Percentiles rank a stretch among this genome's conserved stretches.
Evolutionary conservation across 1,140 invertebrate species (phyloP).

Genomic region (Hydropsyche tenuis): DNA sequence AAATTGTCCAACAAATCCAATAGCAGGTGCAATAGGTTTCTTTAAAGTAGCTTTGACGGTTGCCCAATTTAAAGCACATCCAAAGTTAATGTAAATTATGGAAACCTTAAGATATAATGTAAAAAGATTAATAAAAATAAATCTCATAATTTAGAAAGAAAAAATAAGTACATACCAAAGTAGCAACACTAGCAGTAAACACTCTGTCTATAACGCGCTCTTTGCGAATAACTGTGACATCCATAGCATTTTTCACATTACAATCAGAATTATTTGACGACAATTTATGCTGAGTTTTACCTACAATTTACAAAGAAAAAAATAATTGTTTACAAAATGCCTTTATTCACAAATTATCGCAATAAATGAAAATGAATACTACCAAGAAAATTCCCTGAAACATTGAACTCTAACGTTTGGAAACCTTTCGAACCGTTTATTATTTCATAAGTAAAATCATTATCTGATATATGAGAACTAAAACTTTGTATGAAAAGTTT

Average conservation of each 20-base stretch:
- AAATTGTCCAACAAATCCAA: conserved; percentile 86
- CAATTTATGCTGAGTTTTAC: conserved; percentile 41
- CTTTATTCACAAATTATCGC: neutral
- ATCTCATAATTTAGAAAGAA: neutral
- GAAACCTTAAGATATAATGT: conserved; percentile 60
- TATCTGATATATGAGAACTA: conserved; percentile 51
- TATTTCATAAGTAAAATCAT: conserved; percentile 50
- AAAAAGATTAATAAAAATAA: neutral
- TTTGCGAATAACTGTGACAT: conserved; percentile 69
- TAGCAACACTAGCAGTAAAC: conserved; percentile 79
- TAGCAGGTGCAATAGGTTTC: conserved; percentile 81
- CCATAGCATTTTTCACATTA: conserved; percentile 53
- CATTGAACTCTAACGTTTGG: conserved; percentile 60
- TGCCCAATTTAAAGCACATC: conserved; percentile 84
- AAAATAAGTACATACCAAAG: conserved; percentile 67
- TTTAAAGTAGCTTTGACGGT: conserved; percentile 74
- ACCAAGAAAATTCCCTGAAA: conserved; percentile 71
- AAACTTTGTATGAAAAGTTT: conserved; percentile 49
- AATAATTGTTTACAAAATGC: conserved; percentile 44
- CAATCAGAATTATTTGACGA: conserved; percentile 44
- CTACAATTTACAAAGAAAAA: conserved; percentile 32
- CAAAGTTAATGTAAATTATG: conserved; percentile 92
- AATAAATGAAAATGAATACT: conserved; percentile 35
- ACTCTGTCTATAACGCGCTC: conserved; percentile 73
- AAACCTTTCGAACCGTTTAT: conserved; percentile 41